Evolutionary conservation across 1,140 invertebrate species (phyloP).

Genomic region (Lepidurus couesii): DNA sequence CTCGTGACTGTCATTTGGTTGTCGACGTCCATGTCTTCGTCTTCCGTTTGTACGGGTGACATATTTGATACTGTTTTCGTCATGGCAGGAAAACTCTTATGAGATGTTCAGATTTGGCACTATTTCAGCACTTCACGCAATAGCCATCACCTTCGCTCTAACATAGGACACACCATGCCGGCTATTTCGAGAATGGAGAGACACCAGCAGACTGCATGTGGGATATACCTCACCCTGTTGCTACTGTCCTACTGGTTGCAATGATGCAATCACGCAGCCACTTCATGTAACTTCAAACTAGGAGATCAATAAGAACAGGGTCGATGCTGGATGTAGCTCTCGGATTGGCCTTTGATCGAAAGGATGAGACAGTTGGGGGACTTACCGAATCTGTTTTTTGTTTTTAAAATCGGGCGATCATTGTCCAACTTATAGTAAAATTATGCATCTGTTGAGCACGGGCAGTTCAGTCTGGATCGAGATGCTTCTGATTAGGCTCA

Average conservation of each 20-base stretch:
- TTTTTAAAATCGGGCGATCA: too few species aligned
- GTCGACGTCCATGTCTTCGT: neutral
- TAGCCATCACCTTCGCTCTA: neutral
- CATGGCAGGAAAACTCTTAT: neutral
- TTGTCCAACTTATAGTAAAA: too few species aligned
- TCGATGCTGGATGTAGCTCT: neutral
- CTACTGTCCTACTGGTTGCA: neutral
- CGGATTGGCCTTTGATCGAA: neutral
- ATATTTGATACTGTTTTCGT: neutral
- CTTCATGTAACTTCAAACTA: neutral
- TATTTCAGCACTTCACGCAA: neutral
- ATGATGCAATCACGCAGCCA: conserved; percentile 14
- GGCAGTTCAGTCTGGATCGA: too few species aligned
- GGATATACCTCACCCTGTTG: neutral
- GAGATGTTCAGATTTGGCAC: neutral
- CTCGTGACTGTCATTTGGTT: conserved; percentile 1
- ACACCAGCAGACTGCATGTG: neutral
- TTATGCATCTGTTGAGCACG: too few species aligned
- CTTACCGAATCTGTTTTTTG: too few species aligned
- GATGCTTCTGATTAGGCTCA: too few species aligned
- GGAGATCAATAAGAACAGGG: neutral
- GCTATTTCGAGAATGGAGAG: neutral
- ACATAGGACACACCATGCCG: neutral
- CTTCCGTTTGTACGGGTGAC: neutral
- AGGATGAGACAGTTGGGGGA: too few species aligned